A percentile compares a stretch with the other conserved stretches of the same genome.
These are phyloP conservation scores for Molanna angustata DNA, from an alignment of 2,888 invertebrate species.

Conservation along the genomic window DNA sequence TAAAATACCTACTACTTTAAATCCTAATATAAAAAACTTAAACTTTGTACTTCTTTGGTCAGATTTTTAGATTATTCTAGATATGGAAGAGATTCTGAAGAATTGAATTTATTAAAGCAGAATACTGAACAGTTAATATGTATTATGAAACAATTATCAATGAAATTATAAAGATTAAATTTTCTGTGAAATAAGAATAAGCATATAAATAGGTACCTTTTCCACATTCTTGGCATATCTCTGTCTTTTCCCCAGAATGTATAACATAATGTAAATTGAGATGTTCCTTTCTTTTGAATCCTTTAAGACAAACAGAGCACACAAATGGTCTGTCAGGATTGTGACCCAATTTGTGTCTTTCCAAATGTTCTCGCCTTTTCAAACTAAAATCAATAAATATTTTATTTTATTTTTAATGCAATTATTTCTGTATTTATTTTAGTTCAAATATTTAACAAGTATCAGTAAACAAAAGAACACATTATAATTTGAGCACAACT, in stretches of 20 bases:
- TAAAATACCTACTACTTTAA: no score
- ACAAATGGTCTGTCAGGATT: conserved; percentile 79
- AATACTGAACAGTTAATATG: no score
- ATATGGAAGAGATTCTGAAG: no score
- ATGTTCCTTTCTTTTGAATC: conserved; percentile 79
- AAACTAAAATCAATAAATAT: conserved; percentile 42
- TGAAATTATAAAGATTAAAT: no score
- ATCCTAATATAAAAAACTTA: no score
- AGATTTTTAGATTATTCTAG: no score
- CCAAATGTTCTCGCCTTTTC: conserved; percentile 75
- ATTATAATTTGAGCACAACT: conserved; percentile 30
- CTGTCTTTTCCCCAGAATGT: conserved; percentile 80
- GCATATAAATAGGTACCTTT: conserved; percentile 48
- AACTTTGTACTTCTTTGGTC: no score
- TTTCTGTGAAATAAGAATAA: not conserved
- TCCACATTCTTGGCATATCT: conserved; percentile 73
- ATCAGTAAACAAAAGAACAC: not conserved
- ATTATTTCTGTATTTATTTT: no score
- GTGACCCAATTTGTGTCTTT: conserved; percentile 75
- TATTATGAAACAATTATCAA: no score
- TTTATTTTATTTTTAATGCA: conserved; percentile 1
- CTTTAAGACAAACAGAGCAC: conserved; percentile 74
- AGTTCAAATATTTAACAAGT: no score
- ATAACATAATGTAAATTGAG: conserved; percentile 80
- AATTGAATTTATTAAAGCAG: no score